Evolutionary conservation across 2,113 vertebrate species (phyloP).

Genomic region (cat (Felis catus)): F.catus_Fca126_mat1.0 CM031413.1:26537501-26538000

Average conservation of each 20-base stretch:
- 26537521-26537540: not conserved
- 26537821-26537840: not conserved
- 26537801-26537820: not conserved
- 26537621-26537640: not conserved
- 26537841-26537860: not conserved
- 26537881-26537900: not conserved
- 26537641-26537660: not conserved
- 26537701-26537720: not conserved
- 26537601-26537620: not conserved
- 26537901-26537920: not conserved
- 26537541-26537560: slow-evolving; percentile 62
- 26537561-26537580: accelerated
- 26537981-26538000: not conserved
- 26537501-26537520: not conserved
- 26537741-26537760: not conserved
- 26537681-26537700: not conserved
- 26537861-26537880: not conserved
- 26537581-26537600: not conserved
- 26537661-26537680: not conserved
- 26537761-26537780: not conserved
- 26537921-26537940: not conserved
- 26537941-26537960: not conserved
- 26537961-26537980: not conserved
- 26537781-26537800: not conserved
- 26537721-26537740: not conserved